Percentiles rank a stretch among this genome's conserved stretches.
phyloP scores from a whole-genome alignment of 2,888 invertebrate species.

The Macroteleia sp. region DNA sequence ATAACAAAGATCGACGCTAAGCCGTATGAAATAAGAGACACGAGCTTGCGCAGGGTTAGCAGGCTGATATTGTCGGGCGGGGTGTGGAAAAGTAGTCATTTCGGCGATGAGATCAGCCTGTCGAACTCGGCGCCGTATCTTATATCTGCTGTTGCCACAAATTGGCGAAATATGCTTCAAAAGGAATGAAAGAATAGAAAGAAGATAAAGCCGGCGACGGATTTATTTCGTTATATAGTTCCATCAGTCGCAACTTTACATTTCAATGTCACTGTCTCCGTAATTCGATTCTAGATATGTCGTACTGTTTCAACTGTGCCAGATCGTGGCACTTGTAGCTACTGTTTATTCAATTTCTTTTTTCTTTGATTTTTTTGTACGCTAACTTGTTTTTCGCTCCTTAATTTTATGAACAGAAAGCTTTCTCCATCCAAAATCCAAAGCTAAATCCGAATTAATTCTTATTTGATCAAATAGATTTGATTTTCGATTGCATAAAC shows the following conservation, averaged over 20 bases:
- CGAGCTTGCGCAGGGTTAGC: conserved; percentile 81
- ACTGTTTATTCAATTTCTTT: conserved; percentile 2
- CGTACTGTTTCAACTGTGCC: background rate
- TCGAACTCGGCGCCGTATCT: conserved; percentile 82
- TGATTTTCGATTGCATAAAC: no score
- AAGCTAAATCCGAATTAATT: no score
- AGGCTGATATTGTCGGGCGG: conserved; percentile 84
- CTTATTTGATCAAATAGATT: no score
- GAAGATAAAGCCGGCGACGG: background rate
- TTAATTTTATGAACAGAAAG: no score
- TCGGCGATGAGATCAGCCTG: conserved; percentile 84
- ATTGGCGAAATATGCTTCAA: conserved; percentile 40
- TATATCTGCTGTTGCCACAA: conserved; percentile 62
- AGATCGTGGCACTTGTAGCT: background rate
- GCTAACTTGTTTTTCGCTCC: no score
- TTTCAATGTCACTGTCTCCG: conserved; percentile 8
- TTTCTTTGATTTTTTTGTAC: background rate
- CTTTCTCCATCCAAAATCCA: no score
- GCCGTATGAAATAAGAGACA: conserved; percentile 31
- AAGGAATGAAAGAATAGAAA: background rate
- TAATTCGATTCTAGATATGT: conserved; percentile 2
- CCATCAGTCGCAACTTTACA: conserved; percentile 4
- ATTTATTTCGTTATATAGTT: conserved; percentile 15
- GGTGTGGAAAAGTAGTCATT: conserved; percentile 82
- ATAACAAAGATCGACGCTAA: conserved; percentile 50